These are phyloP conservation scores for Melanotaenia maccullochi DNA, from an alignment of 2,797 vertebrate species.

Conservation along the genomic window DNA sequence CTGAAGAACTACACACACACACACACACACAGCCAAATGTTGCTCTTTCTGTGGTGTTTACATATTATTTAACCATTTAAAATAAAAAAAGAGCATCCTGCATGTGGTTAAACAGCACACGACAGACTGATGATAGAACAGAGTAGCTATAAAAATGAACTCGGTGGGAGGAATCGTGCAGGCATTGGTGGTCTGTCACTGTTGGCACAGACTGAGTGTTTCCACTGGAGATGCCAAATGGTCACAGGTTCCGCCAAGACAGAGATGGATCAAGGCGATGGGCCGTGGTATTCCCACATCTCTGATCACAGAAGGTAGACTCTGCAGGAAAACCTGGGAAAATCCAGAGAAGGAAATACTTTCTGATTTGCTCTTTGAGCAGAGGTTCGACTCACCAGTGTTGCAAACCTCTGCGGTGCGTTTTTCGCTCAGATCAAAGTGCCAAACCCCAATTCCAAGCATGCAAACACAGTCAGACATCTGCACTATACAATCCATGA, in stretches of 20 bases:
- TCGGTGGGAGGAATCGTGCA: constrained; percentile 60
- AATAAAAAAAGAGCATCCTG: constrained; percentile 12
- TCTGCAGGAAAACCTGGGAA: constrained; percentile 69
- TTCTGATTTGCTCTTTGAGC: constrained; percentile 51
- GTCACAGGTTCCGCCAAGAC: constrained; percentile 64
- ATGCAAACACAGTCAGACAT: constrained; percentile 78
- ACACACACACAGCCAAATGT: too few relatives aligned
- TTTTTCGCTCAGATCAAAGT: constrained; percentile 81
- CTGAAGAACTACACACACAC: too few relatives aligned
- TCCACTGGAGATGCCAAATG: constrained; percentile 74
- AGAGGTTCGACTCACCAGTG: constrained; percentile 40
- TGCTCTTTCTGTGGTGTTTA: not conserved
- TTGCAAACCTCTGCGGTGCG: constrained; percentile 68
- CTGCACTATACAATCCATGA: constrained; percentile 74
- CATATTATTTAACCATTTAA: constrained; percentile 12
- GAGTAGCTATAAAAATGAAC: constrained; percentile 61
- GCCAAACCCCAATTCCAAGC: constrained; percentile 75
- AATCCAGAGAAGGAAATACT: constrained; percentile 57
- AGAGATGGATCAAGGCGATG: constrained; percentile 69
- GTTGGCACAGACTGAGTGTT: constrained; percentile 62
- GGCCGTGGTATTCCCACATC: constrained; percentile 66
- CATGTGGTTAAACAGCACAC: constrained; percentile 27
- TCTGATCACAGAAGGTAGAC: constrained; percentile 73
- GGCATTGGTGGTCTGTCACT: constrained; percentile 62
- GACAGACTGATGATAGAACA: constrained; percentile 41